Evolutionary conservation across 2,888 invertebrate species (phyloP).

Genomic region (Amiota communis): DNA sequence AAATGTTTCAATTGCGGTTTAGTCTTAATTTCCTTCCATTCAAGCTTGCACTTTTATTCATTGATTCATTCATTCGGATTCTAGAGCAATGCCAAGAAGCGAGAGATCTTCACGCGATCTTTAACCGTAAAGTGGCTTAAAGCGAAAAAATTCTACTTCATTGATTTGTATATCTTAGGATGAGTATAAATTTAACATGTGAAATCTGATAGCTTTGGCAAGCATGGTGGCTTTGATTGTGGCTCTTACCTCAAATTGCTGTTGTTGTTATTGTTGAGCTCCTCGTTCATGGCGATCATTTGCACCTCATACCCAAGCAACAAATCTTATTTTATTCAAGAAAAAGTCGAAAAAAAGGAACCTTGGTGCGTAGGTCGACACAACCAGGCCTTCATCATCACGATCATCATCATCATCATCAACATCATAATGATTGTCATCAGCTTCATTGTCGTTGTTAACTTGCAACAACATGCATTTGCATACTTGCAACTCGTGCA

Average conservation of each 20-base stretch:
- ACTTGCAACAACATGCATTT: slow-evolving; percentile 24
- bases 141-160: slow-evolving; percentile 39
- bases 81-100: background rate
- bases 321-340: slow-evolving; percentile 63
- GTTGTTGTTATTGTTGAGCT: slow-evolving; percentile 4
- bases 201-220: slow-evolving; percentile 60
- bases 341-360: slow-evolving; percentile 27
- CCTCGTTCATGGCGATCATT: slow-evolving; percentile 52
- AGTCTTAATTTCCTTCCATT: no score
- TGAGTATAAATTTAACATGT: slow-evolving; percentile 64
- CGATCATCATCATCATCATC: background rate
- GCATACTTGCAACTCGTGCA: slow-evolving; percentile 56
- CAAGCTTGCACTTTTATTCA: background rate
- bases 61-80: background rate
- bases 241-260: slow-evolving; percentile 13
- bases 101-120: background rate
- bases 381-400: slow-evolving; percentile 19
- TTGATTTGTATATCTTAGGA: slow-evolving; percentile 66
- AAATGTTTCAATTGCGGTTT: no score
- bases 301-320: slow-evolving; percentile 61
- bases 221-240: slow-evolving; percentile 28
- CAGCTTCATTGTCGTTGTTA: background rate
- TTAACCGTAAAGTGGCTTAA: background rate
- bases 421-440: background rate
- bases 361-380: slow-evolving; percentile 57